Evolutionary conservation across 2,113 vertebrate genomes (phyloP).

Genomic region (Cairina moschata): DNA sequence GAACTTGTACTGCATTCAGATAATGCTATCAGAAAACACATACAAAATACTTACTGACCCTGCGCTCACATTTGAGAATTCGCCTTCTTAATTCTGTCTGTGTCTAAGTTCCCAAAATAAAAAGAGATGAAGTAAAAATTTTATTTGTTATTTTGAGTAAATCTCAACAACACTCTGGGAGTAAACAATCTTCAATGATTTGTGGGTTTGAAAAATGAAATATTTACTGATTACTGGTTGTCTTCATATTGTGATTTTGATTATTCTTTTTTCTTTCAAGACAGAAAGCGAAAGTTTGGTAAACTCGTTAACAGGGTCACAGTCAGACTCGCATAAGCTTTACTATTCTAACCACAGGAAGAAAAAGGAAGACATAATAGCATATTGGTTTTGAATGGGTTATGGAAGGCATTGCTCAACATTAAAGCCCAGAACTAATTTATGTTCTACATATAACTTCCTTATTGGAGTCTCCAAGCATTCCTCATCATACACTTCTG

Average conservation of each 20-base stretch:
- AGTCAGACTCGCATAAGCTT: not conserved
- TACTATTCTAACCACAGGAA: not conserved
- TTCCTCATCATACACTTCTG: not conserved
- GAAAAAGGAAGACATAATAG: not conserved
- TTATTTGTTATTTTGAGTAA: not conserved
- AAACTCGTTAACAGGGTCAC: not conserved
- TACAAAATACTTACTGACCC: not conserved
- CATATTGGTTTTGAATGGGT: not conserved
- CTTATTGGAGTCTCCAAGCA: not conserved
- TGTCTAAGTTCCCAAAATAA: not conserved
- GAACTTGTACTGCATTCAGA: not conserved
- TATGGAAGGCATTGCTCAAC: not conserved
- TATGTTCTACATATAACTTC: not conserved
- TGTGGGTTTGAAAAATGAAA: not conserved
- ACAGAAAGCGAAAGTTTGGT: not conserved
- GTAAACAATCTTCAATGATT: not conserved
- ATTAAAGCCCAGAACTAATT: not conserved
- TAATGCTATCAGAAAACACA: not conserved
- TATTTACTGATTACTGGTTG: not conserved
- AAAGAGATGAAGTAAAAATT: not conserved
- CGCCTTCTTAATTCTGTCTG: not conserved
- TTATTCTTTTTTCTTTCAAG: not conserved
- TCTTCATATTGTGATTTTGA: not conserved
- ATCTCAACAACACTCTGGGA: not conserved
- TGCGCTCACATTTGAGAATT: not conserved